A percentile compares a stretch with the other conserved stretches of the same genome.
phyloP scores from a whole-genome alignment of 2,797 vertebrate genomes.

The Lepidocolaptes lacrymiger region DNA sequence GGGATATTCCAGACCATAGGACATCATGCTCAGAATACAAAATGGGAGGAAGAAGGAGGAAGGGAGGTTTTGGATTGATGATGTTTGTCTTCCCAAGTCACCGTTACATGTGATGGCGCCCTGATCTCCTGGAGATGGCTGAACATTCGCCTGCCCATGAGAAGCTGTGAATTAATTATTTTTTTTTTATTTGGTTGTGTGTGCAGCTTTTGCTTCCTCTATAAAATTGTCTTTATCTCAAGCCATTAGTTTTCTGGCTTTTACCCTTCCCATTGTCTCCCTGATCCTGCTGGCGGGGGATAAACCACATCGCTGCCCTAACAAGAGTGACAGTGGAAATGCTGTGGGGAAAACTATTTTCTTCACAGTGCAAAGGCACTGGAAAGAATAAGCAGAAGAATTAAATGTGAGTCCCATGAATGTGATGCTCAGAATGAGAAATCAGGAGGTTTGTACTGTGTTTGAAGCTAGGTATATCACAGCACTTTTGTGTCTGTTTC shows the following conservation, averaged over 20 bases:
- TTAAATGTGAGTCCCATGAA: not conserved
- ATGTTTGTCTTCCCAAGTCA: not conserved
- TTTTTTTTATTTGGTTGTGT: not conserved
- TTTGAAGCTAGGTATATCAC: not conserved
- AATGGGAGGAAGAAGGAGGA: not conserved
- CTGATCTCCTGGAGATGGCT: not conserved
- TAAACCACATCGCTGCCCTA: not conserved
- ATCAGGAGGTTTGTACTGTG: not conserved
- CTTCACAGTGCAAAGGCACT: not conserved
- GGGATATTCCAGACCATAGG: not conserved
- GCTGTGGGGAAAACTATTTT: not conserved
- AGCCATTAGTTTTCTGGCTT: not conserved
- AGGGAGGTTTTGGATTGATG: not conserved
- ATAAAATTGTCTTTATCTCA: not conserved
- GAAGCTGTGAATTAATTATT: not conserved
- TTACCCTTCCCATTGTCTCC: not conserved
- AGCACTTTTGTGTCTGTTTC: not conserved
- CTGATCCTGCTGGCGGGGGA: not conserved
- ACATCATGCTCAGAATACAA: not conserved
- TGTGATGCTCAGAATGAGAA: not conserved
- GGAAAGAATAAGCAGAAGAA: not conserved
- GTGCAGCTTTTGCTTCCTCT: not conserved
- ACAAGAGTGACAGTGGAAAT: not conserved
- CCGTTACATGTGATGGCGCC: not conserved
- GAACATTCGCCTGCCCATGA: not conserved